phyloP scores from a whole-genome alignment of 1,140 invertebrate genomes.

The Coelopa frigida region DNA sequence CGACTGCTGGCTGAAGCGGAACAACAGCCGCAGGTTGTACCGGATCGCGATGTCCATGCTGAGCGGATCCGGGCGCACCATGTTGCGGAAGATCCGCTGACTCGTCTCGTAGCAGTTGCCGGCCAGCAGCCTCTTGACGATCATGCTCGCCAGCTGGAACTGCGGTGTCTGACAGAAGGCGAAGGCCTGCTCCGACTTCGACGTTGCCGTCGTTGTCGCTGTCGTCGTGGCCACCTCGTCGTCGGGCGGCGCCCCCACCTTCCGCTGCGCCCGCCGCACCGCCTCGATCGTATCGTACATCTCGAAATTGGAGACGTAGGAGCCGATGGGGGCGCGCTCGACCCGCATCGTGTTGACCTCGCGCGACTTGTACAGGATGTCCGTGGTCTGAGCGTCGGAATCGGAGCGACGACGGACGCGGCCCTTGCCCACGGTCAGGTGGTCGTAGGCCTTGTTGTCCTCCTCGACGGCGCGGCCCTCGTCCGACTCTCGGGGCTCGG shows the following conservation, averaged over 20 bases:
- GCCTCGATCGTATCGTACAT: slow-evolving; percentile 58
- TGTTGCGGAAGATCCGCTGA: slow-evolving; percentile 58
- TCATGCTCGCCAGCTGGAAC: slow-evolving; percentile 51
- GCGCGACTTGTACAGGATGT: slow-evolving; percentile 51
- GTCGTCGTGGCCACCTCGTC: slow-evolving; percentile 10
- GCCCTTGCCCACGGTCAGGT: slow-evolving; percentile 55
- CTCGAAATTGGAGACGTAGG: slow-evolving; percentile 64
- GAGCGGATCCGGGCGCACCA: slow-evolving; percentile 37
- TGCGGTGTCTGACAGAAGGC: slow-evolving; percentile 31
- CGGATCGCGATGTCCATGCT: not conserved
- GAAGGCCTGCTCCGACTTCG: too few species aligned
- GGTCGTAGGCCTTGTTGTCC: slow-evolving; percentile 60
- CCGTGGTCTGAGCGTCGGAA: slow-evolving; percentile 59
- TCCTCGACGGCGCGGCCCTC: slow-evolving; percentile 50
- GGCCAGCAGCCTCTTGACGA: slow-evolving; percentile 57
- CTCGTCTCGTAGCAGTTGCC: slow-evolving; percentile 51
- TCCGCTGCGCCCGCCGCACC: slow-evolving; percentile 29
- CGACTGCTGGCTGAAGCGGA: not conserved
- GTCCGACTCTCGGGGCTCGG: slow-evolving; percentile 50
- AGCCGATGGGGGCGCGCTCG: slow-evolving; percentile 48
- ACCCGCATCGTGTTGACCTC: slow-evolving; percentile 50
- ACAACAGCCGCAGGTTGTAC: slow-evolving; percentile 2
- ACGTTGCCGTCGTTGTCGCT: not conserved
- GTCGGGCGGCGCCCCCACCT: slow-evolving; percentile 29
- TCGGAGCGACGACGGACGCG: slow-evolving; percentile 55